A percentile compares a stretch with the other conserved stretches of the same genome.
Evolutionary conservation across 2,888 invertebrate genomes (phyloP).

Genomic region (Rhagophthalmus giganteus): DNA sequence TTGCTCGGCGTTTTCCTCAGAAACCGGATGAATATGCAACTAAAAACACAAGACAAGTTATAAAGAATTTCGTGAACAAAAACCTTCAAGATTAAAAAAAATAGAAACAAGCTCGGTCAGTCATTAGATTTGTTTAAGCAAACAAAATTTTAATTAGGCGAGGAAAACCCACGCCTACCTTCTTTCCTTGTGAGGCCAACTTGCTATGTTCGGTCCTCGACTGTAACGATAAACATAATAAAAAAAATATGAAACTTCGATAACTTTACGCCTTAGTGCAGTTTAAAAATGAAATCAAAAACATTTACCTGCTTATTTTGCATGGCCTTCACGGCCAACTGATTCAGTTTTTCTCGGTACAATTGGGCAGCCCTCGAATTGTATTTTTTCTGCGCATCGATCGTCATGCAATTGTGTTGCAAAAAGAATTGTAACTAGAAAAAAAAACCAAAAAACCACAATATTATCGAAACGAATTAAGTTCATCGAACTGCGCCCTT

Average conservation of each 20-base stretch:
- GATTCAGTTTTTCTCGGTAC: slow-evolving; percentile 87
- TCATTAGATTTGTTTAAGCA: neutral
- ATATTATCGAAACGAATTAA: no score
- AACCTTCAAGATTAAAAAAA: no score
- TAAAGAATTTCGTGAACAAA: no score
- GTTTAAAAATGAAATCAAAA: neutral
- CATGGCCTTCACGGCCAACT: slow-evolving; percentile 85
- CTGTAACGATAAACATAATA: slow-evolving; percentile 38
- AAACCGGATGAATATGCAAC: slow-evolving; percentile 47
- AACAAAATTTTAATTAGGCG: slow-evolving; percentile 27
- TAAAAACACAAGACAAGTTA: no score
- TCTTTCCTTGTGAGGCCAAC: slow-evolving; percentile 39
- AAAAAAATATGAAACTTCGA: no score
- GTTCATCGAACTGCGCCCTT: no score
- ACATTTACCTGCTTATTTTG: slow-evolving; percentile 77
- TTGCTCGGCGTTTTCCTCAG: slow-evolving; percentile 58
- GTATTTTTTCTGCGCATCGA: slow-evolving; percentile 96
- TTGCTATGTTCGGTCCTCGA: slow-evolving; percentile 37
- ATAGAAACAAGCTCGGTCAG: no score
- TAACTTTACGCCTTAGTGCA: no score
- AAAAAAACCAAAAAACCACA: slow-evolving; percentile 2
- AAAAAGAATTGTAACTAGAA: slow-evolving; percentile 86
- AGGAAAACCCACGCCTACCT: slow-evolving; percentile 41
- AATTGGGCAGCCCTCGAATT: slow-evolving; percentile 91
- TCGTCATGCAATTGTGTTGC: slow-evolving; percentile 88